phyloP scores from a whole-genome alignment of 2,888 invertebrate species.

The Therioaphis trifolii region DNA sequence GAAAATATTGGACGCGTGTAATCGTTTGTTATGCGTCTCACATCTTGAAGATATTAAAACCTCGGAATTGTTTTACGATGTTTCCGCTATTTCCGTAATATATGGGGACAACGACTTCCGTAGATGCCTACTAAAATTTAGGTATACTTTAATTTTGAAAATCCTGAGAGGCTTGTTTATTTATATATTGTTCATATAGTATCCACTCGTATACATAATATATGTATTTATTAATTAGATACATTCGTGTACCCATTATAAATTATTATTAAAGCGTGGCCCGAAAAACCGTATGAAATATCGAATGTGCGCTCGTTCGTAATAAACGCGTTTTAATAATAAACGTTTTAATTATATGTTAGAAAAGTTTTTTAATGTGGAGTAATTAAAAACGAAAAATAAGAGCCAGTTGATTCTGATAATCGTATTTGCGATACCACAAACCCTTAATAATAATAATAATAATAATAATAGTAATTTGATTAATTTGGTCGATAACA shows the following conservation, averaged over 20 bases:
- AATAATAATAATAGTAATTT: slow-evolving; percentile 17
- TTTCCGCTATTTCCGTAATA: slow-evolving; percentile 9
- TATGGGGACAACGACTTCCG: not conserved
- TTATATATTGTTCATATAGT: too few species aligned
- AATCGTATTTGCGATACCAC: not conserved
- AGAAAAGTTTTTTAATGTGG: not conserved
- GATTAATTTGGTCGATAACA: slow-evolving; percentile 26
- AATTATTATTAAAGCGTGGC: too few species aligned
- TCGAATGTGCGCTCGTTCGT: too few species aligned
- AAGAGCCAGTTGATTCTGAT: not conserved
- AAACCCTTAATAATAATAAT: slow-evolving; percentile 13
- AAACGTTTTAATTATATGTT: not conserved
- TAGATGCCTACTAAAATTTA: too few species aligned
- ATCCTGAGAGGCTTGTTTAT: slow-evolving; percentile 10
- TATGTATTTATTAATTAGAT: too few species aligned
- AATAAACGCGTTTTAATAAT: too few species aligned
- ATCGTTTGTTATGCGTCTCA: slow-evolving; percentile 15
- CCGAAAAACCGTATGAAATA: too few species aligned
- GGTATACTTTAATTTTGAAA: slow-evolving; percentile 1
- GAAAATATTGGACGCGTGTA: not conserved
- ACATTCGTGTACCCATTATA: too few species aligned
- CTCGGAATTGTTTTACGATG: slow-evolving; percentile 36
- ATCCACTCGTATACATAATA: too few species aligned
- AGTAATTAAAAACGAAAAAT: not conserved
- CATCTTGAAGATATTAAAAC: slow-evolving; percentile 59